Evolutionary conservation across 2,113 vertebrate genomes (phyloP).

Genomic region (Rissa tridactyla): DNA sequence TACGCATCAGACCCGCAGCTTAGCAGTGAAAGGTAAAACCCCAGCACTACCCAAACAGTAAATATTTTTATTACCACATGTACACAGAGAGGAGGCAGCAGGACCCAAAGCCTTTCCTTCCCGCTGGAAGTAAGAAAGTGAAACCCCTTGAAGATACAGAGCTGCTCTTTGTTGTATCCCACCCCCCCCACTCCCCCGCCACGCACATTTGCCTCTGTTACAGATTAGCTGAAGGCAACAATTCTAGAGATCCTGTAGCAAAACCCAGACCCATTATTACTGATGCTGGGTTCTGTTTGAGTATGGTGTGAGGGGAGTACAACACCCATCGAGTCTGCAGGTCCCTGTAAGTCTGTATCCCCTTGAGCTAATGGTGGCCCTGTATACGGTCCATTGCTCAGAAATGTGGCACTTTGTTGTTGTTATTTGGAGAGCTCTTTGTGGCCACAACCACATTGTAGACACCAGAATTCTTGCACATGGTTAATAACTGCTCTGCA

Average conservation of each 20-base stretch:
- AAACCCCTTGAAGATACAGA: not conserved
- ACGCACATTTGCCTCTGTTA: not conserved
- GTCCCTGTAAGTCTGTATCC: not conserved
- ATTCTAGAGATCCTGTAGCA: not conserved
- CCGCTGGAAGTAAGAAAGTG: not conserved
- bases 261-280: not conserved
- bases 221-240: not conserved
- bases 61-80: not conserved
- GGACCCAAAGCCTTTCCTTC: not conserved
- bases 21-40: not conserved
- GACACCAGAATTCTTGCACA: constrained; percentile 32
- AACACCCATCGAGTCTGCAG: not conserved
- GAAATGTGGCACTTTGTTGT: not conserved
- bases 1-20: not conserved
- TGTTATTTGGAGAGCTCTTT: not conserved
- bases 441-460: not conserved
- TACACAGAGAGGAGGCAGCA: not conserved
- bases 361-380: not conserved
- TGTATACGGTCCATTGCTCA: not conserved
- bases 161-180: not conserved
- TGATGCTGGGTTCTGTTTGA: not conserved
- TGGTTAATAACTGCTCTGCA: not conserved
- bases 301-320: not conserved
- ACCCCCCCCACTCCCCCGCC: too few relatives aligned
- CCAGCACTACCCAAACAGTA: not conserved